These are phyloP conservation scores for Tricholaema leucomelas DNA, from an alignment of 2,113 vertebrate genomes.

Conservation along the genomic window DNA sequence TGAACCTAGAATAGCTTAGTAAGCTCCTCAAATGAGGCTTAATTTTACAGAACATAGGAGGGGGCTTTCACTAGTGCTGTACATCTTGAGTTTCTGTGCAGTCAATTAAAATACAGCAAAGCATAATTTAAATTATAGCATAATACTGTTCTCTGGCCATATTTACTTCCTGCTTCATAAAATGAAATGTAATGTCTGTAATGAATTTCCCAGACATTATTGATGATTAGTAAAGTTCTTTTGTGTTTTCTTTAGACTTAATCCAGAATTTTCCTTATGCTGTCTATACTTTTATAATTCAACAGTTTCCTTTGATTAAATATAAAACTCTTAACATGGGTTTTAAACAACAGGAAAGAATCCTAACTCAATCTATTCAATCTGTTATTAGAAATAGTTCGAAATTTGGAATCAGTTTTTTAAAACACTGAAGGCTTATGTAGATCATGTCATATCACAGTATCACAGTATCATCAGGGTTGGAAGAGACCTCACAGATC, in stretches of 20 bases:
- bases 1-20: not conserved
- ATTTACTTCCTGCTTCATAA: constrained; percentile 29
- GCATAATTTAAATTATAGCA: not conserved
- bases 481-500: too few species aligned
- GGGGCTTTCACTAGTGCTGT: not conserved
- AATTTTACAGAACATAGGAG: constrained; percentile 4
- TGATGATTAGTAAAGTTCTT: not conserved
- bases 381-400: not conserved
- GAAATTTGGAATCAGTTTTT: not conserved
- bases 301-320: not conserved
- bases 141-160: not conserved
- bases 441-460: too few species aligned
- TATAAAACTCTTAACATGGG: not conserved
- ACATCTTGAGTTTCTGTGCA: not conserved
- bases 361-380: not conserved
- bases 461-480: too few species aligned
- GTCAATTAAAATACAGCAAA: not conserved
- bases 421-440: not conserved
- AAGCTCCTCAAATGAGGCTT: constrained; percentile 3
- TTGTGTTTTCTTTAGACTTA: not conserved
- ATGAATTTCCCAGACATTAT: not conserved
- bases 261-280: not conserved
- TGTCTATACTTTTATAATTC: not conserved
- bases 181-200: constrained; percentile 2
- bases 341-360: not conserved